Percentiles rank a stretch among this genome's conserved stretches.
Conservation (phyloP, 2,888 invertebrate genomes). For the Marronus borbonicus region DNA sequence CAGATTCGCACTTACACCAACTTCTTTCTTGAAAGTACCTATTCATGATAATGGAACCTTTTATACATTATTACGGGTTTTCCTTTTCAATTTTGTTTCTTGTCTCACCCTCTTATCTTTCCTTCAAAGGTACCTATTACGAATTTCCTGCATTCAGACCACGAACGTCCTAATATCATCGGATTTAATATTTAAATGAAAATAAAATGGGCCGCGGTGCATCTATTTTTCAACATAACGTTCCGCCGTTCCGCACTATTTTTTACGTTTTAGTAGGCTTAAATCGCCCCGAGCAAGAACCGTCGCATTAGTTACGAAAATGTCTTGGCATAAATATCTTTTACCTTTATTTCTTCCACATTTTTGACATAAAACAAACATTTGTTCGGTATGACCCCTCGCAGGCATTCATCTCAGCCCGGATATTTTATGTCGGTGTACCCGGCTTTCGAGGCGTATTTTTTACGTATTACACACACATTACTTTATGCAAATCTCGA, state of each 20-base stretch:
- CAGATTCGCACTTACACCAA: too few species aligned
- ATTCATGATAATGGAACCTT: too few species aligned
- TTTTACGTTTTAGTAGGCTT: conserved; percentile 48
- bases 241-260: conserved; percentile 33
- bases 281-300: conserved; percentile 44
- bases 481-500: conserved; percentile 44
- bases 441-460: conserved; percentile 25
- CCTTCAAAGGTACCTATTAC: not conserved
- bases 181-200: conserved; percentile 45
- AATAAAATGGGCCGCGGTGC: conserved; percentile 37
- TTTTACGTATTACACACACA: conserved; percentile 41
- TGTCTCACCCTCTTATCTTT: too few species aligned
- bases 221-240: conserved; percentile 46
- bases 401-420: conserved; percentile 43
- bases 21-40: too few species aligned
- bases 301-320: conserved; percentile 46
- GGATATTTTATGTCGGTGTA: conserved; percentile 39
- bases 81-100: too few species aligned
- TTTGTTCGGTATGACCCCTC: conserved; percentile 45
- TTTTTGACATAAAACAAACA: conserved; percentile 47
- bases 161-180: conserved; percentile 39
- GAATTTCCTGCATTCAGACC: conserved; percentile 13
- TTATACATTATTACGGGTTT: too few species aligned
- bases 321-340: conserved; percentile 46
- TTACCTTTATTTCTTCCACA: conserved; percentile 47